These are phyloP conservation scores for Agrotis ipsilon DNA, from an alignment of 2,888 invertebrate genomes.

Conservation along the genomic window DNA sequence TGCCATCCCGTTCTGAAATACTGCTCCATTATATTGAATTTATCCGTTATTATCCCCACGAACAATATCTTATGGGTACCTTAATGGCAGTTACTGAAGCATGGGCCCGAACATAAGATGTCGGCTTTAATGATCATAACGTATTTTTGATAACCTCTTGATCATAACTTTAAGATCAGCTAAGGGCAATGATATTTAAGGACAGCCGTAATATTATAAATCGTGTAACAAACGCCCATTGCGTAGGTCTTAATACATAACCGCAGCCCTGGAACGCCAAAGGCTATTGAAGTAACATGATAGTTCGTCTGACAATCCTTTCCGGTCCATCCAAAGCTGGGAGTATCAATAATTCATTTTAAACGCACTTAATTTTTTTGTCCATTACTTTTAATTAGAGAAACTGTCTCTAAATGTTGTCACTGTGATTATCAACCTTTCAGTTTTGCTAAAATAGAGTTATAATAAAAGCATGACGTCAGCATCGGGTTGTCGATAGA, in stretches of 20 bases:
- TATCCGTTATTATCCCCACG: slow-evolving; percentile 18
- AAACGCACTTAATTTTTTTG: too few species aligned
- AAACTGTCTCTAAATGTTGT: neutral
- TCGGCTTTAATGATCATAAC: neutral
- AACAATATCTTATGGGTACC: slow-evolving; percentile 1
- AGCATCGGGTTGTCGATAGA: slow-evolving; percentile 43
- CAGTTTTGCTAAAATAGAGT: slow-evolving; percentile 25
- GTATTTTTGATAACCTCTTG: neutral
- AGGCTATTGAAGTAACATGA: too few species aligned
- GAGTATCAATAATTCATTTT: too few species aligned
- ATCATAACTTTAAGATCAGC: neutral
- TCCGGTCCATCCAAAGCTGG: too few species aligned
- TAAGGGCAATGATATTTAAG: neutral
- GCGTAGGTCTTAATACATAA: too few species aligned
- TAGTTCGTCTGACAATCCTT: too few species aligned
- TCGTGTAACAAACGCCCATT: neutral
- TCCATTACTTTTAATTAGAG: too few species aligned
- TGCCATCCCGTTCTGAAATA: slow-evolving; percentile 1
- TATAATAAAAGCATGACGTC: slow-evolving; percentile 30
- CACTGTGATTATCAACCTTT: slow-evolving; percentile 16
- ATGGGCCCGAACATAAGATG: slow-evolving; percentile 17
- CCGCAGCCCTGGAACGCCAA: too few species aligned
- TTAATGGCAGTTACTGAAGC: slow-evolving; percentile 16
- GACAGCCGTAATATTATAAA: neutral
- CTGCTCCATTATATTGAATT: slow-evolving; percentile 11